phyloP scores from a whole-genome alignment of 2,113 vertebrate species.

The Saiga tatarica region DNA sequence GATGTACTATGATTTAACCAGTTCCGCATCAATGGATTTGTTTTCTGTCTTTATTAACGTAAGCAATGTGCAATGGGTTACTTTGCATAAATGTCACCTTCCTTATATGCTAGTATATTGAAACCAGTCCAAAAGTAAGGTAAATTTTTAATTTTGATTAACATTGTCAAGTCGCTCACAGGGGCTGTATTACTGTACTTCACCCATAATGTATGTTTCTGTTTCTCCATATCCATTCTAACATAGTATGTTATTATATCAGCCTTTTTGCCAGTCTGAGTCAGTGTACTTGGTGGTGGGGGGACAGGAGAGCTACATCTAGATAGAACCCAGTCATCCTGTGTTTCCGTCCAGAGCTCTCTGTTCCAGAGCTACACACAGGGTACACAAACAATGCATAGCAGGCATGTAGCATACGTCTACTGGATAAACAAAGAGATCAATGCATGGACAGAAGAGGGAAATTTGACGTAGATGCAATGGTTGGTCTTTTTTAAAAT shows the following conservation, averaged over 20 bases:
- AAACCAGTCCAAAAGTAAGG: not conserved
- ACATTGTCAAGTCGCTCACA: not conserved
- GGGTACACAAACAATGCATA: not conserved
- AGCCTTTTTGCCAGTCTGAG: not conserved
- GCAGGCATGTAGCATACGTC: not conserved
- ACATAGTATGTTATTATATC: not conserved
- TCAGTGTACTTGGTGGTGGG: not conserved
- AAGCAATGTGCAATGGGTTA: not conserved
- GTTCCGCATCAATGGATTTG: not conserved
- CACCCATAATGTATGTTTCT: not conserved
- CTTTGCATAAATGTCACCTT: not conserved
- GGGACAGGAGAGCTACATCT: not conserved
- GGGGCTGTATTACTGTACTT: not conserved
- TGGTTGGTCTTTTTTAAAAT: not conserved
- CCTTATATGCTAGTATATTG: not conserved
- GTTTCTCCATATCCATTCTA: not conserved
- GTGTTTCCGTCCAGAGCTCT: not conserved
- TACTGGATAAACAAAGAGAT: not conserved
- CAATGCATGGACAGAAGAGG: not conserved
- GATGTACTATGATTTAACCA: not conserved
- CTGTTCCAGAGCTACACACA: not conserved
- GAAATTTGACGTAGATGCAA: not conserved
- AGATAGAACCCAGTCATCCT: not conserved
- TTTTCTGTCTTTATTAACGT: not conserved
- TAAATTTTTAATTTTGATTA: not conserved